Evolutionary conservation across 2,888 invertebrate genomes (phyloP).

Genomic region (Spodoptera picta): DNA sequence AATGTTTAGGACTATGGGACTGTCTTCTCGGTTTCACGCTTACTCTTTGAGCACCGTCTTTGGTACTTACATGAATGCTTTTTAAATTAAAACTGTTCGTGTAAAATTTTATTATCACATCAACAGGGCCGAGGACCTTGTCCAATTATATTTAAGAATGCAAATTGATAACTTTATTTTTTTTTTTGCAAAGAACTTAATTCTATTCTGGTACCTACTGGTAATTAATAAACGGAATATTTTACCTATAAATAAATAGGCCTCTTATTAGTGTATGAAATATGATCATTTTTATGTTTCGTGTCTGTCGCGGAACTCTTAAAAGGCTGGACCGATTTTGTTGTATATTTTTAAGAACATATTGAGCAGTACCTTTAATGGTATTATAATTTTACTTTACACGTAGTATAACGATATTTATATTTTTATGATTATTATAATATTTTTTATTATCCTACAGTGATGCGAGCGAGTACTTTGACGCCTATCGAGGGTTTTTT

Average conservation of each 20-base stretch:
- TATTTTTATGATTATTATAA: too few species aligned
- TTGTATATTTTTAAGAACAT: too few species aligned
- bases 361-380: too few species aligned
- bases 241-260: not conserved
- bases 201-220: not conserved
- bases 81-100: slow-evolving; percentile 61
- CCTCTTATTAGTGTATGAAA: too few species aligned
- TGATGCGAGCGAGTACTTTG: too few species aligned
- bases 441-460: too few species aligned
- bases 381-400: too few species aligned
- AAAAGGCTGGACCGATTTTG: too few species aligned
- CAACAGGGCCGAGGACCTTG: slow-evolving; percentile 26
- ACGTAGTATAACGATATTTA: too few species aligned
- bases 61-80: slow-evolving; percentile 61
- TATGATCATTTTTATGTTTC: too few species aligned
- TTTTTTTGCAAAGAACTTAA: slow-evolving; percentile 11
- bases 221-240: not conserved
- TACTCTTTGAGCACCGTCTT: slow-evolving; percentile 75
- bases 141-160: slow-evolving; percentile 36
- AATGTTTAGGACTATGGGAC: slow-evolving; percentile 80
- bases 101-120: slow-evolving; percentile 42
- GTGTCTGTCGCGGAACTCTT: too few species aligned
- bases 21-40: slow-evolving; percentile 85
- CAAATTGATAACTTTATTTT: slow-evolving; percentile 24
- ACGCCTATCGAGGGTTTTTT: too few species aligned